A percentile compares a stretch with the other conserved stretches of the same genome.
These are phyloP conservation scores for Triplophysa dalaica DNA, from an alignment of 2,113 vertebrate species.

Conservation along the genomic window DNA sequence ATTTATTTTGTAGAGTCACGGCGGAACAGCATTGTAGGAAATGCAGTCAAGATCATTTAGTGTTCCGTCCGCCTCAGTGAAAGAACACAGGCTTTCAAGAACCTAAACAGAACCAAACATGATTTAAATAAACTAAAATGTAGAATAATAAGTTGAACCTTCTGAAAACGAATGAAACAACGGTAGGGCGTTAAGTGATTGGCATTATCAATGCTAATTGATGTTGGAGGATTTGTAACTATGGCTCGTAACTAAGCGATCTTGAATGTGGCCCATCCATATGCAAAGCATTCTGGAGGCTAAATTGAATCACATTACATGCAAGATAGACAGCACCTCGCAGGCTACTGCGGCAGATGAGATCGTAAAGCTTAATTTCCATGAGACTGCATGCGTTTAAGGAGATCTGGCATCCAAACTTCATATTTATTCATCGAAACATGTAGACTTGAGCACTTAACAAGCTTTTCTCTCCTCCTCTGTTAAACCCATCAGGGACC, in stretches of 20 bases:
- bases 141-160: not conserved
- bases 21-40: too few species aligned
- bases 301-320: slow-evolving; percentile 53
- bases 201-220: slow-evolving; percentile 36
- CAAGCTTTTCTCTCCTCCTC: slow-evolving; percentile 42
- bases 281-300: slow-evolving; percentile 54
- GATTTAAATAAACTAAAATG: too few species aligned
- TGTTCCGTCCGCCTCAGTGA: too few species aligned
- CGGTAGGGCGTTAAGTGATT: slow-evolving; percentile 22
- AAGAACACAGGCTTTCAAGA: not conserved
- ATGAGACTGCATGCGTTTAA: slow-evolving; percentile 59
- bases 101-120: not conserved
- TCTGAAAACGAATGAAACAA: not conserved
- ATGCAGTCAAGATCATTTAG: too few species aligned
- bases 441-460: slow-evolving; percentile 55
- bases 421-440: slow-evolving; percentile 59
- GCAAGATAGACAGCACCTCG: slow-evolving; percentile 28
- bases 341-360: slow-evolving; percentile 53
- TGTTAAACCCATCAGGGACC: slow-evolving; percentile 52
- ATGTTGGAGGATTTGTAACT: slow-evolving; percentile 36
- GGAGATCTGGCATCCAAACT: slow-evolving; percentile 56
- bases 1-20: too few species aligned
- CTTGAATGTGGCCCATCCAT: slow-evolving; percentile 45
- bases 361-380: slow-evolving; percentile 60
- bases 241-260: slow-evolving; percentile 32